Evolutionary conservation across 92 coral and sea anemone species (phyloP), one percentile per base, ranked within the genome.

Genomic region (Plumapathes pennacea): DNA sequence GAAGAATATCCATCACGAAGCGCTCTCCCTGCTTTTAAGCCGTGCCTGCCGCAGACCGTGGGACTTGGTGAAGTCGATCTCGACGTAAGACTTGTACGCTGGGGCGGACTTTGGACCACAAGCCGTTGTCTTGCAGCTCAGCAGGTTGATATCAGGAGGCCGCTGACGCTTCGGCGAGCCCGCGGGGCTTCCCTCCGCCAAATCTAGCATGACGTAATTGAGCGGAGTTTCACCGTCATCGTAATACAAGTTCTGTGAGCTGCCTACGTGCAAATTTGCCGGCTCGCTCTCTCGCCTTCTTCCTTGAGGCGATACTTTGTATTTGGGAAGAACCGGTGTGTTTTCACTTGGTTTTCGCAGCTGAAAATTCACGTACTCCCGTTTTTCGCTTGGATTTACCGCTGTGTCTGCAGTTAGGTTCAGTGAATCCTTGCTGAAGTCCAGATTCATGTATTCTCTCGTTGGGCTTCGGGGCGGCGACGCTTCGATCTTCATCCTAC

Each of bases 41-140:
- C 74, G 58, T 0, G 82, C 86, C 36, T 83, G 89, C 19, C 81
- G 57, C 37, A 92, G 69, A 11, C 96, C 98, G 38, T 84, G 76
- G 7, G 98, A 92, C 56, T 78, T 84, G 9, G 88, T 80, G 31
- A 88, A 88, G 64, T 92, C 98, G 20, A 92, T 72, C 43, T 76
- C 95, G 6, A 83, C 82, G 27, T 92, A 92, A 0, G 76, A 64
- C 10, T 74, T 48, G 39, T 54, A 25, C n/a, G 68, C 29, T 31
- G 76, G 66, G 23, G 80, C 85, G 5, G 88, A 81, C 36, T 62
- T 81, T 3, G 89, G 72, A 10, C 84, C 82, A 8, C 55, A 34
- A 1, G 67, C 62, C 27, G 71, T 32, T 3, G 38, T 38, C 20
- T 34, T 38, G 1, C 61, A 45, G 1, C 54, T 22, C 11, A 56